Conservation (phyloP, 2,797 vertebrate species). For the Artibeus lituratus region DNA sequence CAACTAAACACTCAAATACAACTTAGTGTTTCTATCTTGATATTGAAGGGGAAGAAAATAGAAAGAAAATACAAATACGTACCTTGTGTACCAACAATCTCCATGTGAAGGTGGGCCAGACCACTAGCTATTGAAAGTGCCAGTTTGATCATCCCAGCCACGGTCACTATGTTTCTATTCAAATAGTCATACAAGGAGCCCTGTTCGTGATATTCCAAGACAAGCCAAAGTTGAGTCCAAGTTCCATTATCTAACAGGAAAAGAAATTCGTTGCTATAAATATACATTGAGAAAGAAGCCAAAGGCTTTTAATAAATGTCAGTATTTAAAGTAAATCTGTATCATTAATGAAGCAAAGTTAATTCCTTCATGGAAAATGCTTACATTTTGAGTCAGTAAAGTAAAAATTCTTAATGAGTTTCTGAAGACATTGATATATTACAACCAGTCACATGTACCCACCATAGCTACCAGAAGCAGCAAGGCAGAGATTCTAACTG, state of each 20-base stretch:
- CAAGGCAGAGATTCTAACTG: neutral
- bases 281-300: neutral
- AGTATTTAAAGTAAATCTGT: neutral
- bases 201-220: conserved; percentile 96
- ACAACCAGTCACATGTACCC: neutral
- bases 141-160: conserved; percentile 89
- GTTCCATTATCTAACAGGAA: conserved; percentile 90
- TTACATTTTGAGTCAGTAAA: neutral
- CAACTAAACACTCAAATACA: fast-evolving
- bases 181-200: conserved; percentile 96
- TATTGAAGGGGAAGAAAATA: fast-evolving
- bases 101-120: conserved; percentile 97
- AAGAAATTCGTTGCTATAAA: conserved; percentile 29
- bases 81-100: conserved; percentile 97
- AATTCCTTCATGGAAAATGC: neutral
- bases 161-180: conserved; percentile 90
- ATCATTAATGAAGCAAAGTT: neutral
- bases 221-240: conserved; percentile 98
- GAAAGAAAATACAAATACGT: conserved; percentile 37
- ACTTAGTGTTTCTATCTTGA: neutral
- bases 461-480: neutral
- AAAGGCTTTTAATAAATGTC: neutral
- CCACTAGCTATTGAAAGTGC: conserved; percentile 92
- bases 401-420: neutral
- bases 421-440: neutral